phyloP scores from a whole-genome alignment of 2,113 vertebrate genomes.

The rabbit (Oryctolagus cuniculus) region mOryCun1.1 NC_091451.1:8476501-8477000 shows the following conservation, averaged over 20 bases:
- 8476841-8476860: slow-evolving; percentile 35
- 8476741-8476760: not conserved
- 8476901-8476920: not conserved
- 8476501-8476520: slow-evolving; percentile 87
- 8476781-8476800: not conserved
- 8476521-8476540: slow-evolving; percentile 76
- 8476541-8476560: slow-evolving; percentile 79
- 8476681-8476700: not conserved
- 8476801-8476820: not conserved
- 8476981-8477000: slow-evolving; percentile 37
- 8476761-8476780: not conserved
- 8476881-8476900: slow-evolving; percentile 48
- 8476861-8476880: slow-evolving; percentile 25
- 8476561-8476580: slow-evolving; percentile 51
- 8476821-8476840: slow-evolving; percentile 62
- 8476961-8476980: slow-evolving; percentile 39
- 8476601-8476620: slow-evolving; percentile 4
- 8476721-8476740: too few species aligned
- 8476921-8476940: not conserved
- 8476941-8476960: slow-evolving; percentile 7
- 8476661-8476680: slow-evolving; percentile 35
- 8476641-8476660: not conserved
- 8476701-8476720: too few species aligned
- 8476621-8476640: slow-evolving; percentile 12
- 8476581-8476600: slow-evolving; percentile 56